Conservation (phyloP, 2,888 invertebrate genomes). For the Agrotis exclamationis region DNA sequence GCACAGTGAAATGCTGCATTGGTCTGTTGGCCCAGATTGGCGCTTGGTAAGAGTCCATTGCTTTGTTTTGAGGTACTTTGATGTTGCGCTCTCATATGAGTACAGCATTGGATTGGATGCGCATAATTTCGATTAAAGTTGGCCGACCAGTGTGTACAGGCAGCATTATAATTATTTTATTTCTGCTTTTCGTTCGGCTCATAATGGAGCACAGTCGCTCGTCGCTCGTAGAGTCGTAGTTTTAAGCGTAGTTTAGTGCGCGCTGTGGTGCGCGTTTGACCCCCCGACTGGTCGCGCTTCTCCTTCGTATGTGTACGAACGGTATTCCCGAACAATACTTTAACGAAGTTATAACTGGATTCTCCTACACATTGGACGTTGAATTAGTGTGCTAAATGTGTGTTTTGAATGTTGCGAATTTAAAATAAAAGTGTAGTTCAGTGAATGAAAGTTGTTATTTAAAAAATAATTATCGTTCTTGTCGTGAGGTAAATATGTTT, state of each 20-base stretch:
- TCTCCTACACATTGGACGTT: slow-evolving; percentile 49
- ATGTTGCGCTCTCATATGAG: slow-evolving; percentile 5
- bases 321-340: slow-evolving; percentile 45
- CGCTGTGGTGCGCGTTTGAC: slow-evolving; percentile 64
- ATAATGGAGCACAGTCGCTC: slow-evolving; percentile 39
- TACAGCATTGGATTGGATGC: slow-evolving; percentile 38
- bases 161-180: slow-evolving; percentile 64
- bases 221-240: too few relatives aligned
- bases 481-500: slow-evolving; percentile 55
- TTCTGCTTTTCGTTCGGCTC: slow-evolving; percentile 55
- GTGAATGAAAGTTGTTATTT: slow-evolving; percentile 43
- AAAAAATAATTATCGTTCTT: slow-evolving; percentile 25
- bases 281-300: slow-evolving; percentile 52
- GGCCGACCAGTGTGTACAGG: slow-evolving; percentile 21
- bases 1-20: slow-evolving; percentile 43
- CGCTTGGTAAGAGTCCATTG: slow-evolving; percentile 38
- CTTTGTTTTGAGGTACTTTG: slow-evolving; percentile 1
- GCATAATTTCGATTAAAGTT: slow-evolving; percentile 6
- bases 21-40: slow-evolving; percentile 26
- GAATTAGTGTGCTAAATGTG: slow-evolving; percentile 46
- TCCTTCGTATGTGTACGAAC: slow-evolving; percentile 25
- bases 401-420: slow-evolving; percentile 41
- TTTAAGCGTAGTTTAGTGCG: slow-evolving; percentile 65
- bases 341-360: slow-evolving; percentile 57
- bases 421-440: slow-evolving; percentile 52